phyloP scores from a whole-genome alignment of 2,888 invertebrate genomes.

The Mimumesa dahlbomi region DNA sequence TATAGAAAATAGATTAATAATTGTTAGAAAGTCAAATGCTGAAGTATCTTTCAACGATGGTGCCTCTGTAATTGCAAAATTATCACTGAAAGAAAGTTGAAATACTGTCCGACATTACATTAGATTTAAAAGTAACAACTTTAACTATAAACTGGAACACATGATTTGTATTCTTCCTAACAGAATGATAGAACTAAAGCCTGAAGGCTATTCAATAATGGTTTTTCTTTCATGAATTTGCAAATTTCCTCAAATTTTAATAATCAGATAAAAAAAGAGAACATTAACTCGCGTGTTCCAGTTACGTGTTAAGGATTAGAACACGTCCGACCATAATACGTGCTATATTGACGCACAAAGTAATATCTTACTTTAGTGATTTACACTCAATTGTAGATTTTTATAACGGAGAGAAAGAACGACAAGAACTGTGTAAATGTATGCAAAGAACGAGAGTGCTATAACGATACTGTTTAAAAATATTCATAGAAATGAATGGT shows the following conservation, averaged over 20 bases:
- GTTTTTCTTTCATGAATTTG: too few species aligned
- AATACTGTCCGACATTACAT: conserved; percentile 39
- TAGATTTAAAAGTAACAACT: conserved; percentile 11
- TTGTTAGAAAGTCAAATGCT: background rate
- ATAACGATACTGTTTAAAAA: conserved; percentile 30
- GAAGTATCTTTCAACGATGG: background rate
- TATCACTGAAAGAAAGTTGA: conserved; percentile 39
- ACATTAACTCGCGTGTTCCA: too few species aligned
- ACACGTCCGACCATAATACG: conserved; percentile 26
- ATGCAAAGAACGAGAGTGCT: conserved; percentile 5
- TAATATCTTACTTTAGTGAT: conserved; percentile 7
- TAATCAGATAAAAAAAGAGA: too few species aligned
- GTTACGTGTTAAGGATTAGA: too few species aligned
- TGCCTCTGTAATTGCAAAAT: conserved; percentile 31
- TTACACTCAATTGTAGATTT: conserved; percentile 25
- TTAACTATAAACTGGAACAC: conserved; percentile 19
- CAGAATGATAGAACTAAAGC: too few species aligned
- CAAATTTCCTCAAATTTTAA: too few species aligned
- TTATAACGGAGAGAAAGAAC: conserved; percentile 18
- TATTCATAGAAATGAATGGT: conserved; percentile 24
- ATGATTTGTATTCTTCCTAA: too few species aligned
- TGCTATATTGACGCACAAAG: conserved; percentile 31
- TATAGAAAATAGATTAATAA: background rate
- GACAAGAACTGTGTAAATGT: background rate
- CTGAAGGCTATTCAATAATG: too few species aligned